phyloP scores from a whole-genome alignment of 2,797 vertebrate species.

The Aplochiton taeniatus region DNA sequence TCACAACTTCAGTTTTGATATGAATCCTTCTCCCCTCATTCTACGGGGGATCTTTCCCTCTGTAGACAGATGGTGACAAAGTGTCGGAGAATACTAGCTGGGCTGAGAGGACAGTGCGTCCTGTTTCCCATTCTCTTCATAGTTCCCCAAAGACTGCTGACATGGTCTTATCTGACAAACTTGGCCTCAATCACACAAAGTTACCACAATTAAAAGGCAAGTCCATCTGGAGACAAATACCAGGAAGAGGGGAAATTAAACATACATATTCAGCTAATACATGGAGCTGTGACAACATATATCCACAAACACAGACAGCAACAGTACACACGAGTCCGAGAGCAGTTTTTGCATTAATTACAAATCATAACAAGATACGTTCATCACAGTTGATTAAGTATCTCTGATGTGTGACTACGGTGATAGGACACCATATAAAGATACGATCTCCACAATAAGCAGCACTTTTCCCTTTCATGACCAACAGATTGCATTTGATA shows the following conservation, averaged over 20 bases:
- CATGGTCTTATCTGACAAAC: slow-evolving; percentile 35
- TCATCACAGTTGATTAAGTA: slow-evolving; percentile 63
- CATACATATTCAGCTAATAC: slow-evolving; percentile 35
- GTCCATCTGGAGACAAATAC: slow-evolving; percentile 29
- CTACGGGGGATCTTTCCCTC: slow-evolving; percentile 59
- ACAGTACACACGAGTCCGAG: slow-evolving; percentile 50
- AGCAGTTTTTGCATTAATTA: slow-evolving; percentile 65
- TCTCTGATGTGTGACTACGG: slow-evolving; percentile 35
- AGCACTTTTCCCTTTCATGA: slow-evolving; percentile 41
- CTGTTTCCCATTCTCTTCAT: slow-evolving; percentile 15
- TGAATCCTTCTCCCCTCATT: slow-evolving; percentile 40
- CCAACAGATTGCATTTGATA: slow-evolving; percentile 46
- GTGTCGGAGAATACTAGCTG: slow-evolving; percentile 56
- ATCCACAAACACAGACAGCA: slow-evolving; percentile 49
- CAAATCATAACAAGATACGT: slow-evolving; percentile 55
- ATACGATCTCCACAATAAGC: slow-evolving; percentile 26
- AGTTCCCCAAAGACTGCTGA: slow-evolving; percentile 29
- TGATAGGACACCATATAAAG: slow-evolving; percentile 32
- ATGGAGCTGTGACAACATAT: slow-evolving; percentile 42
- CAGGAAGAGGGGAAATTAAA: slow-evolving; percentile 45
- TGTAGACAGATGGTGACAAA: slow-evolving; percentile 47
- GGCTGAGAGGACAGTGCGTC: slow-evolving; percentile 37
- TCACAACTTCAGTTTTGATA: slow-evolving; percentile 47
- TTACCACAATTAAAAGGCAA: slow-evolving; percentile 24
- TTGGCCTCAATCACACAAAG: slow-evolving; percentile 22